Evolutionary conservation across 2,888 invertebrate species (phyloP).

Genomic region (Eumerus sabulonum): DNA sequence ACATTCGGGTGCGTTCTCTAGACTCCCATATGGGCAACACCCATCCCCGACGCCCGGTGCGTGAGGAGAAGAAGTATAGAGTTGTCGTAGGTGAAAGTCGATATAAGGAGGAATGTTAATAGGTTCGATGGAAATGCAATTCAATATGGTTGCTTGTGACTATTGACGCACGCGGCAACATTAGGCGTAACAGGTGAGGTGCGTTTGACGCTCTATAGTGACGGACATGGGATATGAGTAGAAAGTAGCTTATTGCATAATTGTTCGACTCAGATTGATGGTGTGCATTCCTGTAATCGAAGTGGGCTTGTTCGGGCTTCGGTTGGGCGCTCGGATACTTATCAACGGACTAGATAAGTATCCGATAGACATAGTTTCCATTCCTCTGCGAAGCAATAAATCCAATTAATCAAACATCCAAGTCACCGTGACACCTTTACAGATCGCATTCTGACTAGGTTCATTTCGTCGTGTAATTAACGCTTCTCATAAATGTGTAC

Average conservation of each 20-base stretch:
- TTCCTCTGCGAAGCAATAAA: not conserved
- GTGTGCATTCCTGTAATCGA: not conserved
- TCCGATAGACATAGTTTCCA: not conserved
- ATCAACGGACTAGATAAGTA: not conserved
- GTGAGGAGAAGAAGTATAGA: too few species aligned
- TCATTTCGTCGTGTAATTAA: not conserved
- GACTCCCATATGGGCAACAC: too few species aligned
- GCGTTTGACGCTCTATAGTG: too few species aligned
- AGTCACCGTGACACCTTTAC: not conserved
- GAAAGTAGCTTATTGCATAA: not conserved
- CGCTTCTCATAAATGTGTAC: not conserved
- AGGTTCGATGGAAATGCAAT: constrained; percentile 45
- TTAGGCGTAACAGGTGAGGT: not conserved
- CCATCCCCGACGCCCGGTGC: too few species aligned
- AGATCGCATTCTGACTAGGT: not conserved
- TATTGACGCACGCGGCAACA: not conserved
- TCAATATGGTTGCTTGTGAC: constrained; percentile 20
- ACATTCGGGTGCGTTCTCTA: too few species aligned
- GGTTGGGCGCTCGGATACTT: not conserved
- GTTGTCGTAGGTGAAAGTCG: constrained; percentile 49
- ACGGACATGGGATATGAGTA: not conserved
- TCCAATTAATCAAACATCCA: constrained; percentile 7
- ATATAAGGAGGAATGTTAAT: constrained; percentile 61
- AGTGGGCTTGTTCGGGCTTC: not conserved
- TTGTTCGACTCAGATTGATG: not conserved